phyloP scores from a whole-genome alignment of 2,113 vertebrate species.

The Echinops telfairi region DNA sequence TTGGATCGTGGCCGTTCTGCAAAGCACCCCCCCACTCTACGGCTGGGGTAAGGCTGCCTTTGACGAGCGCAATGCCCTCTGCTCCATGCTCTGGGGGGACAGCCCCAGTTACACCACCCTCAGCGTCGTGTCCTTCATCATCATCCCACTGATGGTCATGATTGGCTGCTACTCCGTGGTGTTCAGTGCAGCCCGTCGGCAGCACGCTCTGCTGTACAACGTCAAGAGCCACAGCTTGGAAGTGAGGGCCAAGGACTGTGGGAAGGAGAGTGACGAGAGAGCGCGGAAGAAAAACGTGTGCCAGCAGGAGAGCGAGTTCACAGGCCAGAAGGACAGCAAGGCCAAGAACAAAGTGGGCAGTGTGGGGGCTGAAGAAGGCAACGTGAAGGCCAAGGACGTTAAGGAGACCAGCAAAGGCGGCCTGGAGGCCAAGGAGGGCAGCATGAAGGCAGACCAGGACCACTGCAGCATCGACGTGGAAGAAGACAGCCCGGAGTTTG shows the following conservation, averaged over 20 bases:
- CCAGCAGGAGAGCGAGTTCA: constrained; percentile 43
- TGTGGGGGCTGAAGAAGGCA: background rate
- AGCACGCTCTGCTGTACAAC: constrained; percentile 93
- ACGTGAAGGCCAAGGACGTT: background rate
- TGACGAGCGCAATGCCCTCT: constrained; percentile 89
- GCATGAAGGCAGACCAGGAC: background rate
- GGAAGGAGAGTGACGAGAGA: constrained; percentile 53
- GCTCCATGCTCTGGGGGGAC: constrained; percentile 92
- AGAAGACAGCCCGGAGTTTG: constrained; percentile 67
- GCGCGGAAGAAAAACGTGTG: constrained; percentile 34
- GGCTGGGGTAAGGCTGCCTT: constrained; percentile 93
- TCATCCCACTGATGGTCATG: constrained; percentile 92
- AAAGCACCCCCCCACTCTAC: constrained; percentile 93
- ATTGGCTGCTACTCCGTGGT: constrained; percentile 94
- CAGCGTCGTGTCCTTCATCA: constrained; percentile 90
- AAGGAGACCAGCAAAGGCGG: background rate
- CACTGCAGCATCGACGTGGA: constrained; percentile 80
- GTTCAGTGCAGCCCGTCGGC: constrained; percentile 91
- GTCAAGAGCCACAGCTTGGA: constrained; percentile 84
- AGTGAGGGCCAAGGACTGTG: constrained; percentile 75
- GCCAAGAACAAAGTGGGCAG: constrained; percentile 60
- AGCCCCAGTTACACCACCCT: constrained; percentile 91
- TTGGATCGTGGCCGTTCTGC: constrained; percentile 91
- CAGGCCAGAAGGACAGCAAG: constrained; percentile 9
- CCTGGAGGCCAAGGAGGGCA: background rate